Base-by-base conservation (phyloP, 2,888 invertebrate species). In the Mamestra brassicae region DNA sequence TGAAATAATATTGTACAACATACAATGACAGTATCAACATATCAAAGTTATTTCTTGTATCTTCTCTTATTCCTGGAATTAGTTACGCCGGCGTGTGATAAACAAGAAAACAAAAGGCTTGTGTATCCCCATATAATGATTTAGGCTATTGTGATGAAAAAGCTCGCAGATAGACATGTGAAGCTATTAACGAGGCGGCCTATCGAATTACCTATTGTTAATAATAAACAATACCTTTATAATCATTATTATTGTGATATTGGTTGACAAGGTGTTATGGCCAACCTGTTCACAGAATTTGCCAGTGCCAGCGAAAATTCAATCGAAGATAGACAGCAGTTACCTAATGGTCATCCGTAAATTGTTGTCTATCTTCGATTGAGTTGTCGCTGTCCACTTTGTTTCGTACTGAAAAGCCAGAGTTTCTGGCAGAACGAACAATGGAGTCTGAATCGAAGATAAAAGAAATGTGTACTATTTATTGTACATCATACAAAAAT, bases 31-130 rank as follows among this genome's bases (percentile, higher is more conserved):
- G 26, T 1, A 26, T 26, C 26, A 26, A 26, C 26, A 26, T 26
- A 26, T 26, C 26, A 26, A 26, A 26, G 26, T 26, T 26, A 26
- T 26, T 26, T 26, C 26, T 26, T 26, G 26, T 26, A 26, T 26
- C 26, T 26, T 26, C 26, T 26, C 26, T 26, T 52, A 38, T 60
- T 54, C 67, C 60, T 66, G 45, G 36, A 60, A 34, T 15, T 52
- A 58, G 26, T 52, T 45, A 75, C 45, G 26, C 26, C 26, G 17
- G 13, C 13, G 15, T 47, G 11, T 54, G 71, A 71, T 64, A 64
- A 74, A 57, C 50, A 73, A 58, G 17, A 69, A 62, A 74, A 74
- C 68, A 78, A 78, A 65, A 57, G 74, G 57, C 17, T 38, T 66
- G 64, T 36, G 13, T 47, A 47, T 47, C 47, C 11, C 52, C 47